Percentiles rank a stretch among this genome's conserved stretches.
Conservation (phyloP, 2,113 vertebrate genomes). For the Nycticebus coucang region DNA sequence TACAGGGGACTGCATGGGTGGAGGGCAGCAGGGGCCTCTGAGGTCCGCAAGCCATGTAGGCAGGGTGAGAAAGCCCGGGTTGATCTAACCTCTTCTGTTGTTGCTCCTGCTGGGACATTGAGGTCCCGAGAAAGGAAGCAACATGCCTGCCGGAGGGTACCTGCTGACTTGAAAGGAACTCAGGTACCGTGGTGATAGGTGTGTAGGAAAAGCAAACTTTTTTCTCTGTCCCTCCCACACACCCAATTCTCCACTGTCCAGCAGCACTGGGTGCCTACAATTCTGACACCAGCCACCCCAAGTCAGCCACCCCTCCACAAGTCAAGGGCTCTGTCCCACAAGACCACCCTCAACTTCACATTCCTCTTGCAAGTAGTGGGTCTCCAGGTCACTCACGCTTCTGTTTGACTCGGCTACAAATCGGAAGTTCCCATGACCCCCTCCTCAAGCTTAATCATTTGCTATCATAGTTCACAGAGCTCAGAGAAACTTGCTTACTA, state of each 20-base stretch:
- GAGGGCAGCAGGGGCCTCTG: neutral
- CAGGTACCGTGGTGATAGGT: too few relatives aligned
- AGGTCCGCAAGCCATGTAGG: neutral
- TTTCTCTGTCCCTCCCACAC: neutral
- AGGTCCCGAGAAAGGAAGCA: neutral
- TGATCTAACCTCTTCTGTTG: neutral
- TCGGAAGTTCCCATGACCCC: neutral
- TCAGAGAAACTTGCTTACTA: neutral
- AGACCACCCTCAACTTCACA: neutral
- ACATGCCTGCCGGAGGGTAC: neutral
- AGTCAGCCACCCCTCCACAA: neutral
- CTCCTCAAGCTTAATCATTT: neutral
- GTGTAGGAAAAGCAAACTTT: neutral
- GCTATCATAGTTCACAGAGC: neutral
- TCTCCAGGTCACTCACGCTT: too few relatives aligned
- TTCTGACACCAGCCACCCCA: neutral
- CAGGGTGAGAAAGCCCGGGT: neutral
- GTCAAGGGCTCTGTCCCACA: neutral
- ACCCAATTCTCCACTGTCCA: neutral
- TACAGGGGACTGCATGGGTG: neutral
- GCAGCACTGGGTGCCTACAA: neutral
- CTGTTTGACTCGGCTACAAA: neutral
- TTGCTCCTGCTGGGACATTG: neutral
- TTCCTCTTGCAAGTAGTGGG: neutral
- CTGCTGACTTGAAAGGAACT: neutral